phyloP scores from a whole-genome alignment of 2,888 invertebrate species.

The Copidosoma aretas region DNA sequence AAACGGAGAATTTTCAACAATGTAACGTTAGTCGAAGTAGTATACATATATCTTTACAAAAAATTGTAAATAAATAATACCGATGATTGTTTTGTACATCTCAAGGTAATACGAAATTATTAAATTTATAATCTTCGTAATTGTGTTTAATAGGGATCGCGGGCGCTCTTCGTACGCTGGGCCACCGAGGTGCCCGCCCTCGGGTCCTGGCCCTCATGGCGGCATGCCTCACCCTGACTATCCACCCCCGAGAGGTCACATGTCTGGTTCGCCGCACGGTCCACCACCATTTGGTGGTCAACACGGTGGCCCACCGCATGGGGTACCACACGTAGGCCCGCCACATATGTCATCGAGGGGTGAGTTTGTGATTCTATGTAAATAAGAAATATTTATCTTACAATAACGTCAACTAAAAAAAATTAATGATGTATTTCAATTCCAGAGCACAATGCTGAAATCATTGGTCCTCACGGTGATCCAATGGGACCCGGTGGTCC shows the following conservation, averaged over 20 bases:
- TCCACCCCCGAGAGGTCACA: constrained; percentile 20
- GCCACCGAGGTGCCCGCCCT: constrained; percentile 14
- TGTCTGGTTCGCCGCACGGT: too few relatives aligned
- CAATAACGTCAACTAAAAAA: not conserved
- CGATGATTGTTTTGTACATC: too few relatives aligned
- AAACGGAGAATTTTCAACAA: too few relatives aligned
- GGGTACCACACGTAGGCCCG: constrained; percentile 20
- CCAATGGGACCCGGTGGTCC: not conserved
- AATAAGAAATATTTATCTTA: not conserved
- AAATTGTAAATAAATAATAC: too few relatives aligned
- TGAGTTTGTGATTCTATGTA: not conserved
- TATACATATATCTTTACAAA: too few relatives aligned
- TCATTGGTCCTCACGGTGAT: not conserved
- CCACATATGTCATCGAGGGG: constrained; percentile 26
- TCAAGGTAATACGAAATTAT: too few relatives aligned
- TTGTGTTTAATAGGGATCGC: not conserved
- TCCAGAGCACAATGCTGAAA: too few relatives aligned
- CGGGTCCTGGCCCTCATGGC: constrained; percentile 17
- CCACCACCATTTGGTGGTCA: too few relatives aligned
- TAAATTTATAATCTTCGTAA: too few relatives aligned
- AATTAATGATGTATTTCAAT: too few relatives aligned
- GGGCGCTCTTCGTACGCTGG: constrained; percentile 49
- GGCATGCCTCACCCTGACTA: constrained; percentile 31
- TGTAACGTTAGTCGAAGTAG: too few relatives aligned
- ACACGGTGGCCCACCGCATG: constrained; percentile 4